Percentiles rank a stretch among this genome's conserved stretches.
phyloP scores from a whole-genome alignment of 2,888 invertebrate species.

The Latheticus oryzae region DNA sequence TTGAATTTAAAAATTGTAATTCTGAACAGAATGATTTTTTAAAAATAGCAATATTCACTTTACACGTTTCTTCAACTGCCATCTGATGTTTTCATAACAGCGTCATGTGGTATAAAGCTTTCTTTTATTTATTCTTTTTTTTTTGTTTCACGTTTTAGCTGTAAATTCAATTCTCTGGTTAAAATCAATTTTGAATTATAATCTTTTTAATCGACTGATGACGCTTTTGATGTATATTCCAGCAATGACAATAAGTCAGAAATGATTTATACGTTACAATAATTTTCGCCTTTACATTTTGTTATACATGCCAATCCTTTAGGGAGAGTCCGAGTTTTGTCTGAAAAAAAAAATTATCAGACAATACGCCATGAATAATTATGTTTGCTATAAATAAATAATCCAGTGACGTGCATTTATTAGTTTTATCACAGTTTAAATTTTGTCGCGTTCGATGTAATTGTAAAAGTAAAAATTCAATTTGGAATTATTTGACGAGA shows the following conservation, averaged over 20 bases:
- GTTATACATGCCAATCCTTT: conserved; percentile 20
- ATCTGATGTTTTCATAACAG: conserved; percentile 3
- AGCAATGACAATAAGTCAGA: not conserved
- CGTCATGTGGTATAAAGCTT: conserved; percentile 1
- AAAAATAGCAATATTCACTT: no score
- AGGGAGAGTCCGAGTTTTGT: conserved; percentile 6
- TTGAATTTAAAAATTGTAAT: no score
- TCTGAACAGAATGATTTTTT: no score
- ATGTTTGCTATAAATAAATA: conserved; percentile 13
- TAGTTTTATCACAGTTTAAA: conserved; percentile 18
- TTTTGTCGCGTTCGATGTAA: conserved; percentile 4
- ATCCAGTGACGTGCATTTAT: conserved; percentile 2
- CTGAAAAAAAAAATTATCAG: conserved; percentile 15
- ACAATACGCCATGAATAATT: conserved; percentile 20
- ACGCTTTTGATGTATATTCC: not conserved
- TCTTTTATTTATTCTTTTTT: no score
- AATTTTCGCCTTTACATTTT: conserved; percentile 7
- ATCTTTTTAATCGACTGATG: no score
- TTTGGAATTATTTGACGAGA: conserved; percentile 12
- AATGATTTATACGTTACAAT: not conserved
- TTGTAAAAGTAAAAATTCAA: conserved; percentile 6
- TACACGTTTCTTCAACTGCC: not conserved
- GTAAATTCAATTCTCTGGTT: no score
- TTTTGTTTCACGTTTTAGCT: no score
- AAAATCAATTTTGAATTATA: no score